Conservation (phyloP, 2,113 vertebrate species). For the Orthonyx spaldingii region DNA sequence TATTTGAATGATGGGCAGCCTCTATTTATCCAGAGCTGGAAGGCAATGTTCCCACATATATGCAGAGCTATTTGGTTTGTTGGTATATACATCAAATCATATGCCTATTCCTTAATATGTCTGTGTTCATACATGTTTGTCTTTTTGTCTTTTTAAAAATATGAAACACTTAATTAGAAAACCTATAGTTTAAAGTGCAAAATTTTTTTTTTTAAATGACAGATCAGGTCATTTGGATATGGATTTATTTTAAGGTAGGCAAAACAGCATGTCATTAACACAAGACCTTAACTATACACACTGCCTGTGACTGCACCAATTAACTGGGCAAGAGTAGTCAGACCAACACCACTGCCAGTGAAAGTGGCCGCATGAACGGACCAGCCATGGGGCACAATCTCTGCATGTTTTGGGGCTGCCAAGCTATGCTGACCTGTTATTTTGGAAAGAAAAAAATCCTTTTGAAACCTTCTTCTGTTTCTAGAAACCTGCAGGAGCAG, state of each 20-base stretch:
- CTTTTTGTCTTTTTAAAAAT: not conserved
- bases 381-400: not conserved
- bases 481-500: not conserved
- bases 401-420: not conserved
- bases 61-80: not conserved
- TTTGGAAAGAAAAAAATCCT: not conserved
- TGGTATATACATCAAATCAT: not conserved
- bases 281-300: not conserved
- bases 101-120: not conserved
- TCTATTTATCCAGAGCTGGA: not conserved
- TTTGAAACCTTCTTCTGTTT: not conserved
- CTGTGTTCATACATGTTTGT: not conserved
- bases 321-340: not conserved
- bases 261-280: not conserved
- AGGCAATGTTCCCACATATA: not conserved
- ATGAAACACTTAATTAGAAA: not conserved
- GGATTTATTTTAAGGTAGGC: not conserved
- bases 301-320: not conserved
- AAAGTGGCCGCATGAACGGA: accelerated
- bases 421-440: not conserved
- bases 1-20: not conserved
- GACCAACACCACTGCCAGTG: not conserved
- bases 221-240: not conserved
- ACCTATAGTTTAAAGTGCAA: not conserved
- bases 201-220: no score